Conservation (phyloP, 1,140 invertebrate species). For the Tetraneura akinire region DNA sequence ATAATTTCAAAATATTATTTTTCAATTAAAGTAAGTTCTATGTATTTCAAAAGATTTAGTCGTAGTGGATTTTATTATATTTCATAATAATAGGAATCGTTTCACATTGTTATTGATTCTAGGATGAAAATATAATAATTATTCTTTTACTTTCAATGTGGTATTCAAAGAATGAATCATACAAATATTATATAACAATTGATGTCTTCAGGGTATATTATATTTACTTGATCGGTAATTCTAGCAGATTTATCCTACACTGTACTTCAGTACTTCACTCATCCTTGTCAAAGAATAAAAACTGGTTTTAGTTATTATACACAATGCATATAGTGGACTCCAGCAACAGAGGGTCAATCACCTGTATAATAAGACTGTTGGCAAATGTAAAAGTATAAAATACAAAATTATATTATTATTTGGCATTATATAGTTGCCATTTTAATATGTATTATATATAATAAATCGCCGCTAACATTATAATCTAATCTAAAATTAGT, state of each 20-base stretch:
- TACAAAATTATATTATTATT: slow-evolving; percentile 27
- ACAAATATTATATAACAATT: slow-evolving; percentile 22
- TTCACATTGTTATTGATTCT: not conserved
- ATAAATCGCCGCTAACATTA: not conserved
- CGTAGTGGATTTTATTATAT: too few species aligned
- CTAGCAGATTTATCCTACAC: slow-evolving; percentile 9
- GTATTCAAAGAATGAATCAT: slow-evolving; percentile 26
- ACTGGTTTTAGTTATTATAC: slow-evolving; percentile 49
- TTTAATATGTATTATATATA: slow-evolving; percentile 20
- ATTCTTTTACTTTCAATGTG: slow-evolving; percentile 23
- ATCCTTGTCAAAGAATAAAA: slow-evolving; percentile 24
- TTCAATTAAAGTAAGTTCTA: too few species aligned
- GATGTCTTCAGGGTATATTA: slow-evolving; percentile 3
- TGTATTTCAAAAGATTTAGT: too few species aligned
- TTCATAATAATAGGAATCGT: too few species aligned
- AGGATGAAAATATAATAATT: slow-evolving; percentile 2
- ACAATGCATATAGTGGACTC: not conserved
- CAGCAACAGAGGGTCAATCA: slow-evolving; percentile 35
- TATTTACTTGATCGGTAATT: slow-evolving; percentile 44
- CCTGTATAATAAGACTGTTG: slow-evolving; percentile 39
- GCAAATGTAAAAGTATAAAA: slow-evolving; percentile 39
- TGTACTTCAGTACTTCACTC: slow-evolving; percentile 34
- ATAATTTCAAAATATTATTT: too few species aligned
- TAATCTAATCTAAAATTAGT: slow-evolving; percentile 2
- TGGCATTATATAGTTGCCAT: not conserved